Percentiles rank a stretch among this genome's conserved stretches.
Conservation (phyloP, 2,888 invertebrate genomes). For the Adineta ricciae region DNA sequence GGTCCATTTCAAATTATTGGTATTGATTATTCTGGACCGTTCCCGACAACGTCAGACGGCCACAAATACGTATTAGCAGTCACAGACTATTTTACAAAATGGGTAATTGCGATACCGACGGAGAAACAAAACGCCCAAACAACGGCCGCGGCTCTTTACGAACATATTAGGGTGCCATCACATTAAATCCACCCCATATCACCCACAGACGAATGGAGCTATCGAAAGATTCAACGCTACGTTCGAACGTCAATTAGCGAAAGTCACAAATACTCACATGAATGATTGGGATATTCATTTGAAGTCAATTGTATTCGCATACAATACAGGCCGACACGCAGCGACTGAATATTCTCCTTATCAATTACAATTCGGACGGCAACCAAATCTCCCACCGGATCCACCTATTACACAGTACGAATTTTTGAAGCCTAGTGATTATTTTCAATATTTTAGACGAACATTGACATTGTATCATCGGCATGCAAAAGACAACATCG, state of each 20-base stretch:
- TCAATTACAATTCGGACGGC: neutral
- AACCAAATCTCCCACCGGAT: neutral
- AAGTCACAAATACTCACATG: neutral
- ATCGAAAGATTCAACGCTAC: neutral
- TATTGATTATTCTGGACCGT: neutral
- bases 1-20: neutral
- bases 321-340: neutral
- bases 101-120: neutral
- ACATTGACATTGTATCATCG: too few species aligned
- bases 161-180: neutral
- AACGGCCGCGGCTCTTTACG: neutral
- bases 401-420: neutral
- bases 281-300: neutral
- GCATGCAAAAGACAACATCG: too few species aligned
- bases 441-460: neutral
- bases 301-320: neutral
- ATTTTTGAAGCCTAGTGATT: neutral
- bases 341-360: neutral
- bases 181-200: neutral
- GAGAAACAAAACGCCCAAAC: neutral
- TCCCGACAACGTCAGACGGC: neutral
- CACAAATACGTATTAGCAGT: neutral
- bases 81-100: neutral
- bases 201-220: neutral
- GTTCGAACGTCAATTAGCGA: neutral